These are phyloP conservation scores for Tauraco erythrolophus DNA, from an alignment of 2,113 vertebrate species.

Conservation along the genomic window DNA sequence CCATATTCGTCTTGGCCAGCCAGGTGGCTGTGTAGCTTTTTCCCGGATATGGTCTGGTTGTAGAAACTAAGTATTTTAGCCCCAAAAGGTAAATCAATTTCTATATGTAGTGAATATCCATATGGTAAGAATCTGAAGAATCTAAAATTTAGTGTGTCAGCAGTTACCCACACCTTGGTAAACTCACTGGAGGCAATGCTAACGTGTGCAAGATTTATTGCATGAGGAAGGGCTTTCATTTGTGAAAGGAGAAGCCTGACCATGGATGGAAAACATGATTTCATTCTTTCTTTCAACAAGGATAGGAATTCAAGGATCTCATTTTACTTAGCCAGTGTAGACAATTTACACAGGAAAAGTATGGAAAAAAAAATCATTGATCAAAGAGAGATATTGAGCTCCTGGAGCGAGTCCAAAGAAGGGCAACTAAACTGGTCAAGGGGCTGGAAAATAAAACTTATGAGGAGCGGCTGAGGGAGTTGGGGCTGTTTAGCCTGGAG, in stretches of 20 bases:
- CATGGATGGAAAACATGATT: not conserved
- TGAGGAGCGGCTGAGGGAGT: no score
- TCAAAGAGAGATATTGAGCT: no score
- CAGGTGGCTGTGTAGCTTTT: not conserved
- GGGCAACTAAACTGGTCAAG: no score
- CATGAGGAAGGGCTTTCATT: not conserved
- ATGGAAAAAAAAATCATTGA: not conserved
- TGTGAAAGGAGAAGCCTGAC: not conserved
- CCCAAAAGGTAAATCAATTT: not conserved
- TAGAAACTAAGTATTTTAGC: not conserved
- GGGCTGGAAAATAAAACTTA: no score
- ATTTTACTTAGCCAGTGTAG: not conserved
- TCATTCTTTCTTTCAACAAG: not conserved
- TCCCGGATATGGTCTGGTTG: not conserved
- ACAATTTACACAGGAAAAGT: not conserved
- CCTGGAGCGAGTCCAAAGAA: no score
- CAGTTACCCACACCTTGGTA: not conserved
- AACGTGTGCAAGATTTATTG: not conserved
- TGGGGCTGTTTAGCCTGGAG: no score
- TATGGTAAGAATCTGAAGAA: not conserved
- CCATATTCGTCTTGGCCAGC: fast-evolving
- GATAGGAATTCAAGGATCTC: not conserved
- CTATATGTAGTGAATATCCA: not conserved
- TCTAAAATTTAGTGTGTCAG: not conserved
- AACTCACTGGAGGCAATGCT: not conserved